A percentile compares a stretch with the other conserved stretches of the same genome.
Evolutionary conservation across 2,888 invertebrate genomes (phyloP).

Genomic region (Meta bourneti): DNA sequence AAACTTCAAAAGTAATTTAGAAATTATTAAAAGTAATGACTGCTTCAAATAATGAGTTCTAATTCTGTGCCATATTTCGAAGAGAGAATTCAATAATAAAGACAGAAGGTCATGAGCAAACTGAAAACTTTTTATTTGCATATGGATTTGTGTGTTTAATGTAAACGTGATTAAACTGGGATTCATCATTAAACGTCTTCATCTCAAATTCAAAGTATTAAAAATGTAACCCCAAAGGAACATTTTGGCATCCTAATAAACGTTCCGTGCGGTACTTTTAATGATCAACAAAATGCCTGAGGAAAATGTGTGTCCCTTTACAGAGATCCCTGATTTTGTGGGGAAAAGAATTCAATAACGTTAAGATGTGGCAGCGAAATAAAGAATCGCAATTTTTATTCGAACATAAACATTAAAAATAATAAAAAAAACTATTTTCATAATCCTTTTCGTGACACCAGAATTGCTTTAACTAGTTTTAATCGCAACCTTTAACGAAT

Average conservation of each 20-base stretch:
- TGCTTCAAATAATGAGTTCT: too few relatives aligned
- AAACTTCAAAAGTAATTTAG: too few relatives aligned
- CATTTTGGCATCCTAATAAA: neutral
- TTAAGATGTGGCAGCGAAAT: neutral
- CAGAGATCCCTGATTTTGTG: neutral
- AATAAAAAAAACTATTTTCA: neutral
- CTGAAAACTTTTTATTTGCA: too few relatives aligned
- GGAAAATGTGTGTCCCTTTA: neutral
- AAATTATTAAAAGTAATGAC: too few relatives aligned
- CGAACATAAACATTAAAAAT: neutral
- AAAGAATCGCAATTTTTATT: neutral
- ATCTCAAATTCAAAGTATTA: too few relatives aligned
- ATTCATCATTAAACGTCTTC: too few relatives aligned
- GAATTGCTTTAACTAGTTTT: neutral
- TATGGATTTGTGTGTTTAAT: too few relatives aligned
- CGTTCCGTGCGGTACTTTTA: neutral
- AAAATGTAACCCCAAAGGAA: too few relatives aligned
- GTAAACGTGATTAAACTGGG: too few relatives aligned
- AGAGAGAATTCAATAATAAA: too few relatives aligned
- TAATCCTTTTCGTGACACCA: neutral
- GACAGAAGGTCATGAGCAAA: too few relatives aligned
- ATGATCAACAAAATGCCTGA: neutral
- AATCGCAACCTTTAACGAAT: neutral
- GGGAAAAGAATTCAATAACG: neutral
- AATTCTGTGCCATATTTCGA: too few relatives aligned